A percentile compares a stretch with the other conserved stretches of the same genome.
phyloP scores from a whole-genome alignment of 2,113 vertebrate genomes.

The Brachypteracias leptosomus region DNA sequence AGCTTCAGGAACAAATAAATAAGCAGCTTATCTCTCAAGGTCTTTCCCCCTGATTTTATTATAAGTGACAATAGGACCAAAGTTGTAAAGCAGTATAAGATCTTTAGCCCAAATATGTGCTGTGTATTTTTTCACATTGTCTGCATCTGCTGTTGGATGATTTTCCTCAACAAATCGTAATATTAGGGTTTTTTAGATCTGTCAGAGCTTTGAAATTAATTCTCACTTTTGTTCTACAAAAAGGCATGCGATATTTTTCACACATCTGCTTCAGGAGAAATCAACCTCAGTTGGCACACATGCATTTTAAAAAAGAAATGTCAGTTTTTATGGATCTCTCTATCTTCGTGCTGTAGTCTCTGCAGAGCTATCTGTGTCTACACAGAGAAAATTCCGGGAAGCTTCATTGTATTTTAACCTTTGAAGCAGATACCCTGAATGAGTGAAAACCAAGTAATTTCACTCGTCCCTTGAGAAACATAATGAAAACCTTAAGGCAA shows the following conservation, averaged over 20 bases:
- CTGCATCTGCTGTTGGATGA: background rate
- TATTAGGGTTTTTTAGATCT: background rate
- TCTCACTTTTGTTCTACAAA: constrained; percentile 16
- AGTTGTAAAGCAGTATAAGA: constrained; percentile 49
- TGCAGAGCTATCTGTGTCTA: background rate
- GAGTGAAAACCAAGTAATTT: constrained; percentile 22
- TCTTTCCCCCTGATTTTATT: constrained; percentile 66
- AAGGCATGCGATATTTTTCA: constrained; percentile 16
- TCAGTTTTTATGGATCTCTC: background rate
- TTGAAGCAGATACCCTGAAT: background rate
- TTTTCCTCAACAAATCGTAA: background rate
- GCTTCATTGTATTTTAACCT: constrained; percentile 16
- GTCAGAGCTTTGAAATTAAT: constrained; percentile 40
- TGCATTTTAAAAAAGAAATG: background rate
- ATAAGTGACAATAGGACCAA: constrained; percentile 55
- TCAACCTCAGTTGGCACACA: background rate
- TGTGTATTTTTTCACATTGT: constrained; percentile 51
- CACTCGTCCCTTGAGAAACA: background rate
- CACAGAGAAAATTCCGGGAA: background rate
- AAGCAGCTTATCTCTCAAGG: constrained; percentile 69
- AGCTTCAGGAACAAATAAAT: constrained; percentile 68
- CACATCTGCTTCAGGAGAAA: constrained; percentile 7
- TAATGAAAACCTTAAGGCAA: constrained; percentile 14
- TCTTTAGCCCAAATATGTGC: constrained; percentile 16
- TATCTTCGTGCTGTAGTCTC: background rate